A percentile compares a stretch with the other conserved stretches of the same genome.
These are phyloP conservation scores for Haliclona indistincta DNA, from an alignment of 37 sponge, comb jelly and placozoan genomes.

Conservation along the genomic window DNA sequence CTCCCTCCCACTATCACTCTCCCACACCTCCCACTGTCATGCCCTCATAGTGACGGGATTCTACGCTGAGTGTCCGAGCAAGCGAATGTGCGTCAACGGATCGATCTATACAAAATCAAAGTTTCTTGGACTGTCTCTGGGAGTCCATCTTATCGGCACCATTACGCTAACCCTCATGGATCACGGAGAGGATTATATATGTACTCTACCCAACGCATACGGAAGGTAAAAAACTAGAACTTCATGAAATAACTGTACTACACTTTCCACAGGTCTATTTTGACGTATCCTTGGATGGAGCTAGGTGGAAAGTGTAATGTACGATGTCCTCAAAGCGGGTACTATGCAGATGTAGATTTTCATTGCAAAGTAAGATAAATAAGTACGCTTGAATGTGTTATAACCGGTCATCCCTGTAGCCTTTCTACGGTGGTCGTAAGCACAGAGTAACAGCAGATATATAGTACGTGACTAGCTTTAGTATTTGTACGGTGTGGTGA, in stretches of 20 bases:
- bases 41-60: constrained; percentile 85
- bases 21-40: not conserved
- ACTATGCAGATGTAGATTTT: constrained; percentile 85
- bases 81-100: constrained; percentile 82
- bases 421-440: constrained; percentile 93
- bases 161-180: constrained; percentile 79
- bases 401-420: constrained; percentile 18
- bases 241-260: not conserved
- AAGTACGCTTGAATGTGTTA: not conserved
- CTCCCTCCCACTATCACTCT: too few species aligned
- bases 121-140: constrained; percentile 97
- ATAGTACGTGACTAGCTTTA: constrained; percentile 30
- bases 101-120: constrained; percentile 90
- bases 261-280: constrained; percentile 77
- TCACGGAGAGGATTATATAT: constrained; percentile 86
- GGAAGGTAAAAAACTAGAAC: constrained; percentile 48
- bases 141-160: constrained; percentile 87
- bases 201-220: constrained; percentile 92
- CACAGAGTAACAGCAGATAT: constrained; percentile 83
- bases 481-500: too few species aligned
- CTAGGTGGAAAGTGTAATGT: constrained; percentile 89
- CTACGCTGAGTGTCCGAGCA: constrained; percentile 87
- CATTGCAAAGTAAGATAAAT: constrained; percentile 75
- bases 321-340: constrained; percentile 87
- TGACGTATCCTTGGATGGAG: constrained; percentile 97